Conservation (phyloP, 2,797 vertebrate genomes). For the Ctenopoma kingsleyae region DNA sequence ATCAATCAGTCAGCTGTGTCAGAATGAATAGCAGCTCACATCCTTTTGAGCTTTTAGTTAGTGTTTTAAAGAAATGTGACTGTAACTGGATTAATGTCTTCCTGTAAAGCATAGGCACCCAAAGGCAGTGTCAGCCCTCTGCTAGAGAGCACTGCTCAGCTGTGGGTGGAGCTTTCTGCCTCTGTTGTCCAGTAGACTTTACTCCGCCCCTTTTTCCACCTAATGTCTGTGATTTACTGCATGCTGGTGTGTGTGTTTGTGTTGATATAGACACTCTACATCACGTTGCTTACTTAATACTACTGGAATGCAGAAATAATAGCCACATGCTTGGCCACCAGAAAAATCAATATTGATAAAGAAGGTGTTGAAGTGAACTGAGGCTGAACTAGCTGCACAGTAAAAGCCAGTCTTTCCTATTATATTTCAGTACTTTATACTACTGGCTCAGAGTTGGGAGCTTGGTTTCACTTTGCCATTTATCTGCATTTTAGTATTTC, state of each 20-base stretch:
- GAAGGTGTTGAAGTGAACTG: slow-evolving; percentile 6
- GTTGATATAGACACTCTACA: slow-evolving; percentile 19
- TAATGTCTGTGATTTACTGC: slow-evolving; percentile 59
- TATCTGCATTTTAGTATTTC: slow-evolving; percentile 33
- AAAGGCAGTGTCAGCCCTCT: slow-evolving; percentile 36
- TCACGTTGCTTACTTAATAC: slow-evolving; percentile 16
- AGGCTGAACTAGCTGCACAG: not conserved
- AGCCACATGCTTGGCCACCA: slow-evolving; percentile 19
- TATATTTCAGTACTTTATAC: not conserved
- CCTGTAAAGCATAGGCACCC: slow-evolving; percentile 8
- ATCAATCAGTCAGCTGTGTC: not conserved
- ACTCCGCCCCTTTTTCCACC: slow-evolving; percentile 39
- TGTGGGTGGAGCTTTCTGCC: slow-evolving; percentile 47
- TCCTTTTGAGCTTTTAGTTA: not conserved
- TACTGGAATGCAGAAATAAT: slow-evolving; percentile 43
- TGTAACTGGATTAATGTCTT: not conserved
- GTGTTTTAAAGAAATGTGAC: slow-evolving; percentile 2
- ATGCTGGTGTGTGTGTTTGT: slow-evolving; percentile 41
- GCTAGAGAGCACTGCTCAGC: slow-evolving; percentile 52
- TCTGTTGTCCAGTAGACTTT: slow-evolving; percentile 45
- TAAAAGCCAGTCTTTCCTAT: not conserved
- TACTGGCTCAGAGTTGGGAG: not conserved
- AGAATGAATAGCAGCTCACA: not conserved
- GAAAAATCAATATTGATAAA: slow-evolving; percentile 58
- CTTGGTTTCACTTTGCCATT: slow-evolving; percentile 21